Base-by-base conservation (phyloP, 2,888 invertebrate species). In the Bellardia pandia region DNA sequence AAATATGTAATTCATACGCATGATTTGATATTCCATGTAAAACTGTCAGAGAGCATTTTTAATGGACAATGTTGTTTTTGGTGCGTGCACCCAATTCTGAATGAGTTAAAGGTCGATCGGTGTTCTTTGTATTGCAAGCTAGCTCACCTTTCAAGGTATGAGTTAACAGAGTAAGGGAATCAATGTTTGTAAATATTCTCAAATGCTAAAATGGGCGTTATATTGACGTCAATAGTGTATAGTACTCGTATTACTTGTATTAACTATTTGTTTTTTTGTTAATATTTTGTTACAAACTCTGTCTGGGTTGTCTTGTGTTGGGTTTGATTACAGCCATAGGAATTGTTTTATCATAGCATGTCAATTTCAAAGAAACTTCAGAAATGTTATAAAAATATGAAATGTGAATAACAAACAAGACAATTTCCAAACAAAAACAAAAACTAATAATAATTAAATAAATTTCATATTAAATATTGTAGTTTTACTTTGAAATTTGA, bases 61-160 rank as follows among this genome's bases (percentile, higher is more conserved):
- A 85, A 66, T 81, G 42, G 23, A 66, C 45, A 64, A 66, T 51
- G 42, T 86, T 45, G 9, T 45, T 45, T 45, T 11, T 77, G 74
- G 82, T 82, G 82, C 86, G 75, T 83, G 86, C 75, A 83, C 1
- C 64, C 69, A 75, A 79, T 74, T 53, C 40, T 58, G 56, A 80
- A 85, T 76, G 76, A 80, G 75, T 68, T 71, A 80, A 80, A 80
- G 71, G 80, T 80, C 76, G 68, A 51, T 66, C 30, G 30, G 16
- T 69, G 42, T 51, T 66, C n/a, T 45, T 62, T 51, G 42, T 23
- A 23, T 37, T 37, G 37, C 6, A 37, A 6, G 37, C 6, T 51
- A 58, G 3, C 7, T 45, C 23, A 4, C 8, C 14, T 14, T 23
- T 4, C 23, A 13, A 6, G 6, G 51, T 13, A 51, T 3, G 6